Conservation (phyloP, 2,888 invertebrate species). For the Dioctria linearis region DNA sequence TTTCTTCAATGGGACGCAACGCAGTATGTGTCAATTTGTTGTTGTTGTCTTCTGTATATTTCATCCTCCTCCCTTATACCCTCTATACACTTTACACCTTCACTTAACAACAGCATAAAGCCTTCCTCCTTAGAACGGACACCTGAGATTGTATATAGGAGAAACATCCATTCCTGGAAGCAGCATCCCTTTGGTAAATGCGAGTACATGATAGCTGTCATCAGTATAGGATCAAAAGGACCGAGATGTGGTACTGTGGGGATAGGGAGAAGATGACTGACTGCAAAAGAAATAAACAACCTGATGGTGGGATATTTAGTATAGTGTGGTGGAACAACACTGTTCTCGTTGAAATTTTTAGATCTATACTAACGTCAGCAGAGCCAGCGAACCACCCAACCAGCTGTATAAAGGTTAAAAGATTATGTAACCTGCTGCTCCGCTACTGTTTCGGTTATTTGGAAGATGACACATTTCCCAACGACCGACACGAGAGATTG, state of each 20-base stretch:
- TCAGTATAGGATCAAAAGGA: slow-evolving; percentile 28
- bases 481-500: not conserved
- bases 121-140: not conserved
- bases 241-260: not conserved
- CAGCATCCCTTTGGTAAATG: slow-evolving; percentile 31
- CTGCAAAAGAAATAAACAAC: slow-evolving; percentile 21
- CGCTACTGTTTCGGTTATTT: not conserved
- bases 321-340: not conserved
- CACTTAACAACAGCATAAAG: not conserved
- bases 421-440: slow-evolving; percentile 9
- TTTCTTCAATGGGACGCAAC: slow-evolving; percentile 25
- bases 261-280: not conserved
- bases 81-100: not conserved
- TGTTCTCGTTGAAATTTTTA: slow-evolving; percentile 20
- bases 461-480: slow-evolving; percentile 17
- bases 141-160: not conserved
- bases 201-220: slow-evolving; percentile 30
- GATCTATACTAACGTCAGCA: not conserved
- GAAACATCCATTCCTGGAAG: slow-evolving; percentile 15
- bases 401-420: not conserved
- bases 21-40: slow-evolving; percentile 42
- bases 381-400: not conserved
- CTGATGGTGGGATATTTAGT: not conserved
- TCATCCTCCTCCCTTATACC: not conserved
- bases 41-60: not conserved